Conservation (phyloP, 2,113 vertebrate species). For the Gasterosteus nipponicus region DNA sequence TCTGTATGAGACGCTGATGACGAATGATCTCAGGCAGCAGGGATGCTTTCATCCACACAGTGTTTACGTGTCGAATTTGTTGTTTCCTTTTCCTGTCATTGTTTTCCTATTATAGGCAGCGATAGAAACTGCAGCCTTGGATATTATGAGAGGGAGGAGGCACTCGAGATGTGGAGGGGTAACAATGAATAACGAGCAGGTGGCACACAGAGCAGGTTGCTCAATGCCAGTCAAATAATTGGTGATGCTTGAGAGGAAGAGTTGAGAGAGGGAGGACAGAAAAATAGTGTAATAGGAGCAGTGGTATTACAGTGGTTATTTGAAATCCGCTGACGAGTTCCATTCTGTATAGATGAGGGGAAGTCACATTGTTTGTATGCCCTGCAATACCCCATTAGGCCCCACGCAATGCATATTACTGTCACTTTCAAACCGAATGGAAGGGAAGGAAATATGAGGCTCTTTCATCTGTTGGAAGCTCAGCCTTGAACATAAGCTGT, state of each 20-base stretch:
- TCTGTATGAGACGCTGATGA: neutral
- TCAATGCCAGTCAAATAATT: slow-evolving; percentile 46
- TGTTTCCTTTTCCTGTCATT: neutral
- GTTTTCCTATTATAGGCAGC: neutral
- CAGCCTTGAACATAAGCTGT: slow-evolving; percentile 13
- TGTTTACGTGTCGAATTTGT: slow-evolving; percentile 40
- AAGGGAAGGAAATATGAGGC: slow-evolving; percentile 30
- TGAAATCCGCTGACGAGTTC: slow-evolving; percentile 26
- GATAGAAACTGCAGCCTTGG: slow-evolving; percentile 41
- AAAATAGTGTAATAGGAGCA: slow-evolving; percentile 32
- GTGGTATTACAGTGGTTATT: slow-evolving; percentile 37
- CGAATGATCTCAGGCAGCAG: slow-evolving; percentile 34
- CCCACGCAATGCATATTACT: slow-evolving; percentile 47
- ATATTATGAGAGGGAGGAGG: slow-evolving; percentile 28
- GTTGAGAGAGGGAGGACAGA: slow-evolving; percentile 6
- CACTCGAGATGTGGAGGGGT: slow-evolving; percentile 25
- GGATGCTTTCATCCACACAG: slow-evolving; percentile 26
- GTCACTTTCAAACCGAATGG: slow-evolving; percentile 44
- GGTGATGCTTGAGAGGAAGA: slow-evolving; percentile 31
- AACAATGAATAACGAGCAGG: slow-evolving; percentile 55
- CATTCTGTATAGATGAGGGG: slow-evolving; percentile 25
- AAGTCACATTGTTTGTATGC: slow-evolving; percentile 49
- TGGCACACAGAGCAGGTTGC: slow-evolving; percentile 26
- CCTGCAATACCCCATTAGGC: slow-evolving; percentile 14
- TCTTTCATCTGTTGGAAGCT: slow-evolving; percentile 37